Evolutionary conservation across 2,797 vertebrate genomes (phyloP), one percentile per base, ranked within the genome.

Genomic region (Myripristis murdjan): DNA sequence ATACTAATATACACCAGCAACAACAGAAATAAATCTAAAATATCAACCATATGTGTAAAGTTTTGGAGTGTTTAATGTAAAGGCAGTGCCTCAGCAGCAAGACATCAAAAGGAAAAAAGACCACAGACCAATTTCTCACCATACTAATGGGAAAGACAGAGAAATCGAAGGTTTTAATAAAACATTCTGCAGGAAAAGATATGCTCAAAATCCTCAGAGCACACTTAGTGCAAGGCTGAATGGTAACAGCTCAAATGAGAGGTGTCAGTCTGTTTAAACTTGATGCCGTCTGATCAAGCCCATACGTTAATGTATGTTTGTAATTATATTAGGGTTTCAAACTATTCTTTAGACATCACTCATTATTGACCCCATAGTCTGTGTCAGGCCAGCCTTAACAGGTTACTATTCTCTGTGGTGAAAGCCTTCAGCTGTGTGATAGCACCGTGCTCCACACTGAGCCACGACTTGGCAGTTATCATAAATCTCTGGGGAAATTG

Each of bases 401-500:
- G 16, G 15, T 12, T 48, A 48, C 48, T 4, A 48, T 48, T 23
- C 24, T 28, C 28, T 52, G 33, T 33, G 7, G 15, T n/a, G 31
- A 2, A 20, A 46, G 22, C 22, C 48, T 9, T 46, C 26, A 51
- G 48, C 39, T 22, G 28, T 20, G 55, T 37, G 70, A 73, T 70
- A 26, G 3, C 3, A 22, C 54, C 28, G n/a, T 66, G 51, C 54
- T 72, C 66, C 44, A 47, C 31, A 71, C 37, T 57, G 23, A 6
- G 37, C 63, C 31, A 2, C 14, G 33, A 59, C 75, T 26, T 64
- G 57, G 74, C 66, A 65, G 76, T 86, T 73, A 80, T 77, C 79
- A 61, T 65, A 41, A 75, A 72, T 79, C 84, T 80, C 72, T 69
- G 26, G 64, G 81, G 73, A 87, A 86, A 87, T 41, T 62, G 87